Percentiles rank a stretch among this genome's conserved stretches.
Conservation (phyloP, 1,140 invertebrate genomes). For the Solenopsis invicta region DNA sequence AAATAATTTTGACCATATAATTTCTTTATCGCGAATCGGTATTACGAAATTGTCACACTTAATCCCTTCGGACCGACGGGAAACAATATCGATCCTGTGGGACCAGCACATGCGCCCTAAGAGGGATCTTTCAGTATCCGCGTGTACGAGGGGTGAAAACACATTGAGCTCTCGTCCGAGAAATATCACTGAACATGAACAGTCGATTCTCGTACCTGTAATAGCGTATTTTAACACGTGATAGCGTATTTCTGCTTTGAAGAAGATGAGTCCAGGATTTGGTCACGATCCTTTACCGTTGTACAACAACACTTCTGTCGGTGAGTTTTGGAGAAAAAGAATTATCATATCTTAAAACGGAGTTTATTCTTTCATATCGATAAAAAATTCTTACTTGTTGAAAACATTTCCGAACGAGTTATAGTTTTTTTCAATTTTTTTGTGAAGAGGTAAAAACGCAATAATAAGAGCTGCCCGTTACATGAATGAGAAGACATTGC, state of each 20-base stretch:
- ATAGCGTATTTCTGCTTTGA: constrained; percentile 20
- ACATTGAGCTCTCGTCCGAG: constrained; percentile 50
- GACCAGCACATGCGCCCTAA: constrained; percentile 56
- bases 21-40: constrained; percentile 48
- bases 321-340: constrained; percentile 71
- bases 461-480: not conserved
- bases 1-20: not conserved
- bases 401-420: not conserved
- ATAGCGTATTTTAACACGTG: constrained; percentile 21
- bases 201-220: constrained; percentile 30
- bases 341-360: not conserved
- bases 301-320: constrained; percentile 82
- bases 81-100: constrained; percentile 63
- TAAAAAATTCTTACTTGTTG: not conserved
- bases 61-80: constrained; percentile 42
- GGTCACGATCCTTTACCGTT: constrained; percentile 83
- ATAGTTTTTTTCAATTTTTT: constrained; percentile 19
- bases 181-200: constrained; percentile 68
- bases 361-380: not conserved
- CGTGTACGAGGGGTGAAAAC: constrained; percentile 34
- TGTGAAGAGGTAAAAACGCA: not conserved
- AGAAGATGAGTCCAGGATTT: constrained; percentile 83
- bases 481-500: constrained; percentile 7
- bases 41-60: constrained; percentile 36
- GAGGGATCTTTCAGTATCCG: constrained; percentile 49